Conservation (phyloP, 2,797 vertebrate genomes). For the Poeciliopsis gracilis region DNA sequence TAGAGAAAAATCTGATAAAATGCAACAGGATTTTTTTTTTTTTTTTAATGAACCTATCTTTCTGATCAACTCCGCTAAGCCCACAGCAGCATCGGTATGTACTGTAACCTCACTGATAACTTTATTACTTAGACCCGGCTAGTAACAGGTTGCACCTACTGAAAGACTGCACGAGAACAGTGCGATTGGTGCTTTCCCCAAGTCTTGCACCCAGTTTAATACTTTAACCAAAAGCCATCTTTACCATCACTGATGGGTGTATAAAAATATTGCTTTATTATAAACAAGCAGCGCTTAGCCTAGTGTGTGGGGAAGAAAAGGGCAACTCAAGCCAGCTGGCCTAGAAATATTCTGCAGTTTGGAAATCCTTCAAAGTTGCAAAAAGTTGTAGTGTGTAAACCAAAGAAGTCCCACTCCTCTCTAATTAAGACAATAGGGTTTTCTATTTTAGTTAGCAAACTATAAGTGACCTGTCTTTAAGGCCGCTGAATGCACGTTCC, state of each 20-base stretch:
- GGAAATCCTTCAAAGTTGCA: neutral
- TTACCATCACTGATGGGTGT: too few species aligned
- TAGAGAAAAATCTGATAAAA: constrained; percentile 29
- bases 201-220: too few species aligned
- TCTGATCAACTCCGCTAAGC: constrained; percentile 23
- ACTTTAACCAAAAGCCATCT: too few species aligned
- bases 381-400: neutral
- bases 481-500: neutral
- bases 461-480: neutral
- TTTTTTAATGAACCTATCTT: constrained; percentile 13
- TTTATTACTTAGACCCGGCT: neutral
- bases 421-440: neutral
- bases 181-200: too few species aligned
- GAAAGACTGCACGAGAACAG: too few species aligned
- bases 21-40: neutral
- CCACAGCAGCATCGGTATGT: constrained; percentile 4
- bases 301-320: too few species aligned
- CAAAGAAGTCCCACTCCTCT: neutral
- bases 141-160: too few species aligned
- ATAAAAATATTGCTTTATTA: too few species aligned
- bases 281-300: too few species aligned
- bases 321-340: too few species aligned
- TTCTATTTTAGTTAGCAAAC: neutral
- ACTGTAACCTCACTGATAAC: neutral
- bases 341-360: neutral